phyloP scores from a whole-genome alignment of 2,888 invertebrate genomes.

The Nasonia oneida region DNA sequence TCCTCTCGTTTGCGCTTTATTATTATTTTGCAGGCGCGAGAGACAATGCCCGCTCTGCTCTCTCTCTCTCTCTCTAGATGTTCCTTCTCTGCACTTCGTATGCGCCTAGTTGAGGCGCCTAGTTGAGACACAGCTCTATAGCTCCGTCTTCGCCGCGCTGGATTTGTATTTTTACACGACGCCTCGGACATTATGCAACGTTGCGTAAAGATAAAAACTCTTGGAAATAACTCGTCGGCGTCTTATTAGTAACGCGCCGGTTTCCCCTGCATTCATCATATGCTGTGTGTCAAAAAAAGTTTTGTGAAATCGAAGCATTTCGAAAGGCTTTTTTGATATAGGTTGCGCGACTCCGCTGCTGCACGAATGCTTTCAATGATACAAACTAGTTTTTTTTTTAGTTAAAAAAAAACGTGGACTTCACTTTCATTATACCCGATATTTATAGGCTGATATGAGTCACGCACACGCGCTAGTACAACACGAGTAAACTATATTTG shows the following conservation, averaged over 20 bases:
- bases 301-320: neutral
- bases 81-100: slow-evolving; percentile 25
- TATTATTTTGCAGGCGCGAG: neutral
- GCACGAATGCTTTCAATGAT: neutral
- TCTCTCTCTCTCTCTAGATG: slow-evolving; percentile 7
- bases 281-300: neutral
- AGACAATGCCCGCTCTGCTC: neutral
- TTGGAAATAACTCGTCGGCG: slow-evolving; percentile 2
- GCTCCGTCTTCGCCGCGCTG: neutral
- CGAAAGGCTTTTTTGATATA: neutral
- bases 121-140: slow-evolving; percentile 8
- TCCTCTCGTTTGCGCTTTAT: neutral
- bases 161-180: slow-evolving; percentile 41
- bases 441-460: slow-evolving; percentile 8
- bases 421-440: neutral
- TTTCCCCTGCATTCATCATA: neutral
- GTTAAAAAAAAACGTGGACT: neutral
- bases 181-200: neutral
- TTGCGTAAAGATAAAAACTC: neutral
- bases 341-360: neutral
- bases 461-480: neutral
- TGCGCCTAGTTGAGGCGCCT: neutral
- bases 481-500: neutral
- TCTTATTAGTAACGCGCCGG: neutral
- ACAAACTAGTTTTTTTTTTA: neutral